Evolutionary conservation across 2,888 invertebrate species (phyloP), one percentile per base, ranked within the genome.

Genomic region (Argyra leucocephala): DNA sequence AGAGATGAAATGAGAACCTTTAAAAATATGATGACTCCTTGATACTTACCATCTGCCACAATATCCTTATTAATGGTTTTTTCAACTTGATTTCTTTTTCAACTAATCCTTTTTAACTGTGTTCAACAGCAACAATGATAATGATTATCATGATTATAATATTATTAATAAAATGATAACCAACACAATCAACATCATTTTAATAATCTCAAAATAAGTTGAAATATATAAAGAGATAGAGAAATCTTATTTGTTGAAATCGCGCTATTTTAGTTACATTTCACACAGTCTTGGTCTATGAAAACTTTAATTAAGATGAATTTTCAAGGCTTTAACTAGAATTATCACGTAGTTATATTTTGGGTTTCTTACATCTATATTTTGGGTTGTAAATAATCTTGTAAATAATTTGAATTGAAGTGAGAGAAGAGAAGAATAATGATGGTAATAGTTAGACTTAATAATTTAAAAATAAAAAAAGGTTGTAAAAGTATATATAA

Each of bases 31-130:
- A 48, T 48, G n/a, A 48, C 15, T 48, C n/a, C 15, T 48, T 48
- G 48, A 48, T 48, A n/a, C 48, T 48, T 48, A 48, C 18, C 48
- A 48, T 48, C 48, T 48, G 48, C 48, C 48, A 48, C 48, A 48
- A 48, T 48, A 48, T 48, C 48, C 48, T 48, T 48, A 48, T 48
- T 48, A 48, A 48, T 48, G 15, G 31, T 31, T 7, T 31, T 31
- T 31, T 31, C 31, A 31, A 31, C 31, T 6, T 31, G 31, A 31
- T 15, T 48, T 48, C 18, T 48, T 48, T 18, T 15, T 48, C 37
- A 9, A 18, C 48, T 48, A 9, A 15, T 48, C 48, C 15, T 5
- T 48, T n/a, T 48, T 48, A 48, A 18, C 15, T 5, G 18, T 15
- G 12, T 18, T n/a, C n/a, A 48, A 5, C n/a, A 48, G 9, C n/a